A percentile compares a stretch with the other conserved stretches of the same genome.
Conservation (phyloP, 2,113 vertebrate species). For the Cheirogaleus medius region DNA sequence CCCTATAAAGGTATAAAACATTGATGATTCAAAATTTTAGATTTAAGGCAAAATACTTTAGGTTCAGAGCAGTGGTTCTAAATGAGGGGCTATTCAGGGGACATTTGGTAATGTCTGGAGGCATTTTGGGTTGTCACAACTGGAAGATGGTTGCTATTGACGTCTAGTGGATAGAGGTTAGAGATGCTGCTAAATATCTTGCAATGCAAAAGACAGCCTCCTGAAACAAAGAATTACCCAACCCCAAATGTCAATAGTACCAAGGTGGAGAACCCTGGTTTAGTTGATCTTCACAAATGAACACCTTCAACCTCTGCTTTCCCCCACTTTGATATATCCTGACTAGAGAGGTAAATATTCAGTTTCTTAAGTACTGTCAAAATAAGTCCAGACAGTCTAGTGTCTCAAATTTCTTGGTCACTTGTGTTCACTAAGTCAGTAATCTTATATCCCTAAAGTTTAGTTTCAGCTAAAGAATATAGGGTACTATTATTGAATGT, state of each 20-base stretch:
- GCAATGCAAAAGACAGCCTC: not conserved
- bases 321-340: not conserved
- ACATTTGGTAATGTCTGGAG: not conserved
- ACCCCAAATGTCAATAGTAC: not conserved
- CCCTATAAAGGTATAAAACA: not conserved
- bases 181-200: not conserved
- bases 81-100: not conserved
- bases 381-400: not conserved
- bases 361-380: not conserved
- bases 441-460: not conserved
- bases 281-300: not conserved
- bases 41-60: not conserved
- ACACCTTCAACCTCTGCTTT: not conserved
- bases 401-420: not conserved
- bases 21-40: not conserved
- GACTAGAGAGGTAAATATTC: not conserved
- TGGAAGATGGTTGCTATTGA: not conserved
- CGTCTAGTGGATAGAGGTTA: not conserved
- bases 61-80: not conserved
- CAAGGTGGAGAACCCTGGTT: not conserved
- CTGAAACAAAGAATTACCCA: not conserved
- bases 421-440: not conserved
- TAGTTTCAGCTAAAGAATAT: not conserved
- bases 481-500: not conserved
- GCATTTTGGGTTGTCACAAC: not conserved